These are phyloP conservation scores for Hoplostethus mediterraneus DNA, from an alignment of 2,797 vertebrate species.

Conservation along the genomic window DNA sequence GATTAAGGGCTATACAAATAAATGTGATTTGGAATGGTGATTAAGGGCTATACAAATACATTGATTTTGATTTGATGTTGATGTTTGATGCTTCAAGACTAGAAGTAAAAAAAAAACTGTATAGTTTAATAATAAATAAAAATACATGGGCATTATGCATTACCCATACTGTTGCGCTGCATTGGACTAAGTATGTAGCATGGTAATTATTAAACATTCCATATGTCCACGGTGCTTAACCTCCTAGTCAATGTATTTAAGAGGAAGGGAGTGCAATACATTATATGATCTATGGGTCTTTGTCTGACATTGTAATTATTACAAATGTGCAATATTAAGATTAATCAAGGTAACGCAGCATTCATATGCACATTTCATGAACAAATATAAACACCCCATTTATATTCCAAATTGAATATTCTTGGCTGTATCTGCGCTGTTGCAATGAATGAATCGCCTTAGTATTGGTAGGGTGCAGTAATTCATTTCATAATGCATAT, in stretches of 20 bases:
- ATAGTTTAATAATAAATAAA: too few relatives aligned
- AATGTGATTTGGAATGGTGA: too few relatives aligned
- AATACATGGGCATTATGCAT: too few relatives aligned
- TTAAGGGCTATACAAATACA: too few relatives aligned
- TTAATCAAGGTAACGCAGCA: slow-evolving; percentile 63
- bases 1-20: too few relatives aligned
- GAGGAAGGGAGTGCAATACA: neutral
- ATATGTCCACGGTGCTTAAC: slow-evolving; percentile 1
- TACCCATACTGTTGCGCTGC: neutral
- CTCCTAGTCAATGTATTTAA: slow-evolving; percentile 30
- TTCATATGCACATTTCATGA: slow-evolving; percentile 61
- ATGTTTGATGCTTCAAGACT: too few relatives aligned
- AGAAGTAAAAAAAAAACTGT: too few relatives aligned
- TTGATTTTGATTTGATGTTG: too few relatives aligned
- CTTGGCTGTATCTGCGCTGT: slow-evolving; percentile 49
- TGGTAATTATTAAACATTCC: neutral
- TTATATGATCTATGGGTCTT: slow-evolving; percentile 41
- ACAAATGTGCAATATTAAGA: slow-evolving; percentile 67
- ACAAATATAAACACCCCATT: slow-evolving; percentile 61
- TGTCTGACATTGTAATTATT: slow-evolving; percentile 63
- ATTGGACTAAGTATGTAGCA: neutral
- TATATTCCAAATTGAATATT: slow-evolving; percentile 55
- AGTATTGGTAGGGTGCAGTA: slow-evolving; percentile 40
- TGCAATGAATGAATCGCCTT: slow-evolving; percentile 62
- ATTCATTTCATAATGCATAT: slow-evolving; percentile 65